Conservation (phyloP, 2,888 invertebrate species). For the Apeira syringaria region DNA sequence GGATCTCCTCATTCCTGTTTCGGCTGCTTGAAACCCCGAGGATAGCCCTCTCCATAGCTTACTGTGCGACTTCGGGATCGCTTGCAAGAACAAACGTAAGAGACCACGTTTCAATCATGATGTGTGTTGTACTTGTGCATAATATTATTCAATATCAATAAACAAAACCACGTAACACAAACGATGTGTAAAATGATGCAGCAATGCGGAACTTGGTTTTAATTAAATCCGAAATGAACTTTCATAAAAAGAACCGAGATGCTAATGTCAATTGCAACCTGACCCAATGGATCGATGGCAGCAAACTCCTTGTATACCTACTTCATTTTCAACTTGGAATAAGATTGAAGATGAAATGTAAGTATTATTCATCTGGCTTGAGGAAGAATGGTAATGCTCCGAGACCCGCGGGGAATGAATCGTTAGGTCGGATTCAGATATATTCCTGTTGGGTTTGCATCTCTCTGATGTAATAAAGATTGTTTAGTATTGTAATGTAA, state of each 20-base stretch:
- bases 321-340: conserved; percentile 27
- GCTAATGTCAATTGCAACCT: conserved; percentile 8
- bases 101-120: too few relatives aligned
- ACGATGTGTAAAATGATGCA: too few relatives aligned
- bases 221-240: background rate
- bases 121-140: too few relatives aligned
- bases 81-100: too few relatives aligned
- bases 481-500: conserved; percentile 13
- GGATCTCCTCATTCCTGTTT: too few relatives aligned
- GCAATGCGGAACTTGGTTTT: too few relatives aligned
- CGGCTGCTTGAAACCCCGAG: too few relatives aligned
- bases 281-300: conserved; percentile 12
- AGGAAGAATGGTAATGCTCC: conserved; percentile 33
- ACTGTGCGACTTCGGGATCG: too few relatives aligned
- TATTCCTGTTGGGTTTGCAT: conserved; percentile 19
- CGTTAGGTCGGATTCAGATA: conserved; percentile 29
- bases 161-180: too few relatives aligned
- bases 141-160: too few relatives aligned
- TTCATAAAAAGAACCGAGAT: background rate
- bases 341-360: conserved; percentile 27
- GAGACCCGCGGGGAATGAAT: conserved; percentile 29
- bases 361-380: conserved; percentile 30
- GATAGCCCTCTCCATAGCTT: too few relatives aligned
- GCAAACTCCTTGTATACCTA: conserved; percentile 15
- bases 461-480: conserved; percentile 20